These are phyloP conservation scores for Rachycentron canadum DNA, from an alignment of 2,797 vertebrate genomes.

Conservation along the genomic window DNA sequence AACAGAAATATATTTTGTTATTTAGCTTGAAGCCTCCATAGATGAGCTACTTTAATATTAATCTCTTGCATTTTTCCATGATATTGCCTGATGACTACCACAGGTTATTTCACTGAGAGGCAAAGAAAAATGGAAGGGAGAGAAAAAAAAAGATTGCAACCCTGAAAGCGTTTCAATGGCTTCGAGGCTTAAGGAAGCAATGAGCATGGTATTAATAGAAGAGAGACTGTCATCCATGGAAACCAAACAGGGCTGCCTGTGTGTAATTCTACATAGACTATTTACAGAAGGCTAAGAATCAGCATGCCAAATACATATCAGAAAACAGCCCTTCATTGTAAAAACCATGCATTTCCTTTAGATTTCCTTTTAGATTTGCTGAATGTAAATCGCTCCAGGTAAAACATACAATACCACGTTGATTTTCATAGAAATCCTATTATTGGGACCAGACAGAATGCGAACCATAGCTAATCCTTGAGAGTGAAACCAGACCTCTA, in stretches of 20 bases:
- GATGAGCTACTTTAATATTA: constrained; percentile 63
- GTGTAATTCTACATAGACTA: constrained; percentile 34
- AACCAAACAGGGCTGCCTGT: constrained; percentile 51
- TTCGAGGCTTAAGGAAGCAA: constrained; percentile 60
- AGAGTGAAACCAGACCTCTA: constrained; percentile 20
- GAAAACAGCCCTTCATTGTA: neutral
- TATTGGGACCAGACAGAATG: neutral
- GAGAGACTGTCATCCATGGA: constrained; percentile 52
- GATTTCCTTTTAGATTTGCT: constrained; percentile 10
- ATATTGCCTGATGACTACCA: constrained; percentile 69
- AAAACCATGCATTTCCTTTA: neutral
- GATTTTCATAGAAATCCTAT: constrained; percentile 10
- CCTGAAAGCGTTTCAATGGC: constrained; percentile 61
- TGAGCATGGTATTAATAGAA: constrained; percentile 58
- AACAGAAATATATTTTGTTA: constrained; percentile 38
- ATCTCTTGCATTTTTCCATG: constrained; percentile 39
- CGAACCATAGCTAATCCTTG: constrained; percentile 24
- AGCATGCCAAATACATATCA: neutral
- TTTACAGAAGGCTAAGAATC: constrained; percentile 38
- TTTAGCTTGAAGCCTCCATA: constrained; percentile 46
- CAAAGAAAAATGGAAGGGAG: constrained; percentile 35
- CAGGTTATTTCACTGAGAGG: constrained; percentile 63
- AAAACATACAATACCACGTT: neutral
- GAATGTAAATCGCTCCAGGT: constrained; percentile 6
- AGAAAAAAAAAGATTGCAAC: constrained; percentile 38